Base-by-base conservation (phyloP, 2,797 vertebrate genomes). In the Phataginus tricuspis region DNA sequence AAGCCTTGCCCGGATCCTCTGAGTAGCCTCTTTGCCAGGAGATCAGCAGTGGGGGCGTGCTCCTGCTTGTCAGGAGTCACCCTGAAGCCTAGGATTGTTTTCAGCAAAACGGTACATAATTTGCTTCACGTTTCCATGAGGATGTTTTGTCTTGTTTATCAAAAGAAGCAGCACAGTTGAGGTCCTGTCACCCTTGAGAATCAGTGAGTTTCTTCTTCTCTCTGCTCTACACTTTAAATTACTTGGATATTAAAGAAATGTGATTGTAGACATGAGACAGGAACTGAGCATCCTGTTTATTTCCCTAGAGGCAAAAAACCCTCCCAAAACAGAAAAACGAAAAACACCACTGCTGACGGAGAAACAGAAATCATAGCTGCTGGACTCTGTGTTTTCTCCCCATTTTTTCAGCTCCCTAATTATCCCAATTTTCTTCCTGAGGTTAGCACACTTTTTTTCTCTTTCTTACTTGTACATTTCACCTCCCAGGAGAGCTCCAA, bases 191-290 rank as follows among this genome's bases (percentile, higher is more conserved):
- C 63, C 6, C 0, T 31, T 85, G 82, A 82, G 66, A 94, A 45
- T 61, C 57, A 57, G 63, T 42, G 37, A 75, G 77, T 75, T 66
- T 90, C 79, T 90, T 86, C 53, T 95, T 72, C 55, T 96, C 61
- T 94, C 45, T 74, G 72, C 39, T 89, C 64, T 72, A 61, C 68
- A 69, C 82, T 61, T 87, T 91, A 82, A 97, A 91, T 94, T 94
- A 85, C 88, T 97, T 95, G 66, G 88, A 59, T 96, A 96, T 96
- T 95, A 91, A 96, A 96, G 84, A 96, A 92, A 75, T 92, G 83
- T 86, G 83, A 82, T 86, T 80, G 39, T 34, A 95, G 95, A 95
- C 84, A 96, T 37, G 78, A 91, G 90, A 59, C 57, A 77, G 69
- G 68, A 96, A 86, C 57, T 78, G 23, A 95, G 51, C 69, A 94